These are phyloP conservation scores for Dioctria rufipes DNA, from an alignment of 2,888 invertebrate genomes.

Conservation along the genomic window DNA sequence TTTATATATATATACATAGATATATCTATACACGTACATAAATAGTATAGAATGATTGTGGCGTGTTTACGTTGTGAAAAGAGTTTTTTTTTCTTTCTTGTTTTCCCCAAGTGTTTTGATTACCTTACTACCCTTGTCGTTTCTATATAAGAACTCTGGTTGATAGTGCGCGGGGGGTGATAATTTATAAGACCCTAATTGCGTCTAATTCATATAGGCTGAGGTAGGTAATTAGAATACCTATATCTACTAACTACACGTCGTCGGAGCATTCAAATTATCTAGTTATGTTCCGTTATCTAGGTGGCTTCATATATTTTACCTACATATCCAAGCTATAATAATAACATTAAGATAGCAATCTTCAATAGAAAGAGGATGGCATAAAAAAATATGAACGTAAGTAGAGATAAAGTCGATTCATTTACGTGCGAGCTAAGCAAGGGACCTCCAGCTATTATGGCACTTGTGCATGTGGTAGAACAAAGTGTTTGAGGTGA, in stretches of 20 bases:
- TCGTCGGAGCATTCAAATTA: slow-evolving; percentile 42
- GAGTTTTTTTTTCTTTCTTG: no score
- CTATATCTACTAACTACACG: no score
- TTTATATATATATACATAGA: no score
- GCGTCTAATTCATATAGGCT: slow-evolving; percentile 24
- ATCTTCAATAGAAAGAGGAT: slow-evolving; percentile 15
- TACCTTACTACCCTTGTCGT: slow-evolving; percentile 37
- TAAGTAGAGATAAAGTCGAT: slow-evolving; percentile 34
- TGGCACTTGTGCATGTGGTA: slow-evolving; percentile 28
- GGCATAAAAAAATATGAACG: neutral
- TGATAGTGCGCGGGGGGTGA: slow-evolving; percentile 20
- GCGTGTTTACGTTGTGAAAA: slow-evolving; percentile 12
- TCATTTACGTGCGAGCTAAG: slow-evolving; percentile 16
- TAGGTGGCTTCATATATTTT: slow-evolving; percentile 21
- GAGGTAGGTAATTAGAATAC: slow-evolving; percentile 42
- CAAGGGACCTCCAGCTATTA: neutral
- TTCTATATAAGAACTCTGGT: slow-evolving; percentile 1
- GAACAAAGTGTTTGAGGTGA: slow-evolving; percentile 17
- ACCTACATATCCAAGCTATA: slow-evolving; percentile 24
- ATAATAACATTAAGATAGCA: slow-evolving; percentile 46
- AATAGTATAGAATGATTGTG: slow-evolving; percentile 8
- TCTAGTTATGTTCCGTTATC: slow-evolving; percentile 34
- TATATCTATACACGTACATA: no score
- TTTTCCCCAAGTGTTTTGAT: slow-evolving; percentile 35
- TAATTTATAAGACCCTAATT: slow-evolving; percentile 39